These are phyloP conservation scores for Andrena haemorrhoa DNA, from an alignment of 2,888 invertebrate genomes.

Conservation along the genomic window DNA sequence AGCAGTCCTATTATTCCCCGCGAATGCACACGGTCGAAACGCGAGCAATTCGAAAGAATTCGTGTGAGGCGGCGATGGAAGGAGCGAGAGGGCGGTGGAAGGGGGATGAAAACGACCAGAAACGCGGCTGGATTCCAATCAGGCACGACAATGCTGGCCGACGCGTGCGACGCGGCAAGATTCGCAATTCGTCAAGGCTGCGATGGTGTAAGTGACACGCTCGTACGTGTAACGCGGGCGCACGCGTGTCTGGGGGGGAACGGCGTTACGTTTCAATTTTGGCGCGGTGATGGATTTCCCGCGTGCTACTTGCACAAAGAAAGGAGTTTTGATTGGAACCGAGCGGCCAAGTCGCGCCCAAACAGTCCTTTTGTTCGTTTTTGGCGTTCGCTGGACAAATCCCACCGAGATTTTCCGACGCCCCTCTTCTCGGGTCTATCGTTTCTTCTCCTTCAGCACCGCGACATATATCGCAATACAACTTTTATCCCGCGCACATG, in stretches of 20 bases:
- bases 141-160: conserved; percentile 70
- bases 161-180: conserved; percentile 55
- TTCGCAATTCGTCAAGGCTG: conserved; percentile 61
- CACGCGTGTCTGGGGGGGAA: conserved; percentile 52
- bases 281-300: conserved; percentile 74
- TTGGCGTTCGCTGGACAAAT: conserved; percentile 57
- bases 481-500: too few species aligned
- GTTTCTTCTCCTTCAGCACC: background rate
- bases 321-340: conserved; percentile 71
- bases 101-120: conserved; percentile 41
- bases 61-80: background rate
- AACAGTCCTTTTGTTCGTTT: conserved; percentile 66
- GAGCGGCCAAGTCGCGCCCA: conserved; percentile 56
- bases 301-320: conserved; percentile 59
- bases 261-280: conserved; percentile 79
- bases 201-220: conserved; percentile 48
- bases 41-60: conserved; percentile 43
- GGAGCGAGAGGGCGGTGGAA: background rate
- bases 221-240: conserved; percentile 39
- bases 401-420: conserved; percentile 42
- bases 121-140: conserved; percentile 74
- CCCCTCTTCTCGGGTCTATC: background rate
- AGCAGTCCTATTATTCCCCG: conserved; percentile 13
- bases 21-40: conserved; percentile 4
- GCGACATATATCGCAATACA: background rate